Conservation (phyloP, 2,888 invertebrate species). For the Drosophila mulleri region DNA sequence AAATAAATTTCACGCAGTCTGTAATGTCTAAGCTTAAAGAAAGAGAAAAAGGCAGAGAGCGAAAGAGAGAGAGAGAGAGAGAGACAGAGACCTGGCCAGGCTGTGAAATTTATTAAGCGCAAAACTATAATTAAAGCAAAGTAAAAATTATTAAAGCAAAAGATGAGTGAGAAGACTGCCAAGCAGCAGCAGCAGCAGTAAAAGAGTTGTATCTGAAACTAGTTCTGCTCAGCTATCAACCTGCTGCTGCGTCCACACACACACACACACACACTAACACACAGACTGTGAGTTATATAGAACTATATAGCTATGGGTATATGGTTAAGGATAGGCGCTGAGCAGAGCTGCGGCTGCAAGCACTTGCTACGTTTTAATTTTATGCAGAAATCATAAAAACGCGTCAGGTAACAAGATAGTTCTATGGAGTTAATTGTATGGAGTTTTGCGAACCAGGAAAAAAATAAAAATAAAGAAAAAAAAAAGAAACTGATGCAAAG, state of each 20-base stretch:
- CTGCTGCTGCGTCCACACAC: slow-evolving; percentile 16
- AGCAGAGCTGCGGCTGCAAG: slow-evolving; percentile 21
- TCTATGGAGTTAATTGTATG: slow-evolving; percentile 73
- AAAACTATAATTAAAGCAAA: slow-evolving; percentile 81
- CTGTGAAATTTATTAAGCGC: slow-evolving; percentile 80
- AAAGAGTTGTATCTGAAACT: slow-evolving; percentile 26
- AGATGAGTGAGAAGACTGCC: slow-evolving; percentile 56
- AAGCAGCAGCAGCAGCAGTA: slow-evolving; percentile 27
- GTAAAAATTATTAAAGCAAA: slow-evolving; percentile 77
- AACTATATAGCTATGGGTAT: slow-evolving; percentile 18
- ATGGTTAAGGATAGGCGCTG: slow-evolving; percentile 23
- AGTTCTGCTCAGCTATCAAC: slow-evolving; percentile 37
- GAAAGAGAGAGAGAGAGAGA: not conserved
- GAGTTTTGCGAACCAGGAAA: slow-evolving; percentile 27
- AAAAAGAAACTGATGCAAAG: slow-evolving; percentile 57
- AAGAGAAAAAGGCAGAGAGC: slow-evolving; percentile 7
- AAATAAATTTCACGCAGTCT: slow-evolving; percentile 57
- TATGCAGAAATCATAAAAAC: slow-evolving; percentile 81
- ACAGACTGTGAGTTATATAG: slow-evolving; percentile 11
- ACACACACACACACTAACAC: not conserved
- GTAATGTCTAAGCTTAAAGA: slow-evolving; percentile 11
- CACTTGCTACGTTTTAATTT: slow-evolving; percentile 68
- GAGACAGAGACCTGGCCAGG: slow-evolving; percentile 41
- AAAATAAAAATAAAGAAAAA: no score
- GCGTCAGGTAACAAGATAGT: slow-evolving; percentile 81